Conservation (phyloP, 2,797 vertebrate species). For the Phaenicophaeus curvirostris region DNA sequence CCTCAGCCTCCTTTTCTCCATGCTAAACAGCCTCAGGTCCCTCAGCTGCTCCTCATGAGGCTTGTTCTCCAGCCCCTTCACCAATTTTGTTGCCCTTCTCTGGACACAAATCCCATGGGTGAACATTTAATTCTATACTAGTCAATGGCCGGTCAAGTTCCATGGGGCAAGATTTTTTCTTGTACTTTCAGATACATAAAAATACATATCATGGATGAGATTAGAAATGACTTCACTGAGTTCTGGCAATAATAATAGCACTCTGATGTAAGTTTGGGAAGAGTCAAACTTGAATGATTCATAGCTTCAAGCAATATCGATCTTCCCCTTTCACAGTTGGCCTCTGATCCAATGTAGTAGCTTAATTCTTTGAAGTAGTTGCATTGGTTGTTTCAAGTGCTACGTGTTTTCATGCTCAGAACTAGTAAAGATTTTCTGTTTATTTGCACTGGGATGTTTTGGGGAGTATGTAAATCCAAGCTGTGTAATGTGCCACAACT, state of each 20-base stretch:
- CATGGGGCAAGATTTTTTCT: background rate
- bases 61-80: too few relatives aligned
- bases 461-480: background rate
- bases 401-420: background rate
- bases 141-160: background rate
- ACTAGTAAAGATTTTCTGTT: background rate
- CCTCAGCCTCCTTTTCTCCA: too few relatives aligned
- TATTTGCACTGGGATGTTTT: background rate
- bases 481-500: background rate
- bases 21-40: too few relatives aligned
- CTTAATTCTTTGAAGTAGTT: background rate
- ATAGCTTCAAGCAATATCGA: background rate
- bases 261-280: background rate
- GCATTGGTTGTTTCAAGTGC: background rate
- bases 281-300: background rate
- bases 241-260: background rate
- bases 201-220: background rate
- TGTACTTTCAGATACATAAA: background rate
- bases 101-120: background rate
- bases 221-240: background rate
- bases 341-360: background rate
- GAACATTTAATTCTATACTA: background rate
- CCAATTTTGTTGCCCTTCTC: too few relatives aligned
- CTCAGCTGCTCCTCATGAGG: too few relatives aligned
- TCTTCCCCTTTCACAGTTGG: background rate